Evolutionary conservation across 2,888 invertebrate species (phyloP), one percentile per base, ranked within the genome.

Genomic region (Campoplex nolae): DNA sequence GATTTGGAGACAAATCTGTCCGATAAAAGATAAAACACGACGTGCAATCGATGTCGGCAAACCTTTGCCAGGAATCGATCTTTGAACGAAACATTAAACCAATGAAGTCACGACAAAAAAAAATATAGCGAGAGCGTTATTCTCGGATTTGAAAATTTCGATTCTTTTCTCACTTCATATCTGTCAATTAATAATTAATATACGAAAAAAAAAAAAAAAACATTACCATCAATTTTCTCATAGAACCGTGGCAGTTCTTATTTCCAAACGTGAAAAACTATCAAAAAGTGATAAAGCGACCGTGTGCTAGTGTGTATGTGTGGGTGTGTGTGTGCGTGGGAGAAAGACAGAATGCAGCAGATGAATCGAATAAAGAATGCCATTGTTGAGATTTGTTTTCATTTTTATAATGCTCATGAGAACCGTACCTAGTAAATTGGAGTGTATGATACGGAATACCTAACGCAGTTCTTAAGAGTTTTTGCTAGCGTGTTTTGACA

Each of bases 401-500:
- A 23, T 23, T 23, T 23, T 23, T 23, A 23, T 23, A 23, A 23
- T 23, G 23, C 23, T 23, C 23, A 23, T 23, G 23, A 23, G 23
- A 23, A 23, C 0, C 23, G 23, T 23, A 23, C 23, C 58, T 79
- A 74, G 38, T 75, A 71, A 62, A 80, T 83, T 79, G 54, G 65
- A 82, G 70, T 75, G 81, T 45, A 58, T 28, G n/a, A 77, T 77
- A 67, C 77, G 3, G 56, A 7, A 74, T 74, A 16, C 54, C 65
- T 51, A 51, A 67, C 67, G 58, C 35, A 45, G 67, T 75, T 85
- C 81, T 82, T 77, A n/a, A 67, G 70, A 81, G 82, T 67, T 71
- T 51, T 32, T 51, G 8, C 54, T 9, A 35, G 51, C 4, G 51
- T 54, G 71, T 92, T 92, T 90, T 91, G 91, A 91, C 91, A 91